Percentiles rank a stretch among this genome's conserved stretches.
phyloP scores from a whole-genome alignment of 2,113 vertebrate species.

The Guaruba guarouba region DNA sequence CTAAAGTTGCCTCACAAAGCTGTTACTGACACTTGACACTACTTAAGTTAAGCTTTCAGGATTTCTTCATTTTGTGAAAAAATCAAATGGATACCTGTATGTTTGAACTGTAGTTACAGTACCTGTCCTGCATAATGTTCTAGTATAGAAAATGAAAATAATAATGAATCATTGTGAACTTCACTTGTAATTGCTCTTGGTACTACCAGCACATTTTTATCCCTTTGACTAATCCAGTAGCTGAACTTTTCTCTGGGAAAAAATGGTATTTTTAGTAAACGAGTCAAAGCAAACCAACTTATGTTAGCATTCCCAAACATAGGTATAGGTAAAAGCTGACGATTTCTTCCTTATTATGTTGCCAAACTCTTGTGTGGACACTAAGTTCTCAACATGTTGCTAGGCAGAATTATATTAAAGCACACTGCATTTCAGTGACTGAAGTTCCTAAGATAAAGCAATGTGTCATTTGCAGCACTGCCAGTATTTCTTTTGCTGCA shows the following conservation, averaged over 20 bases:
- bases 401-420: conserved; percentile 47
- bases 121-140: not conserved
- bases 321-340: conserved; percentile 13
- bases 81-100: not conserved
- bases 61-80: not conserved
- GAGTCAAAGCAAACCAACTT: conserved; percentile 3
- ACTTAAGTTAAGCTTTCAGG: not conserved
- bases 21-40: not conserved
- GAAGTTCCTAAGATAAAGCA: not conserved
- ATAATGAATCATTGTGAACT: not conserved
- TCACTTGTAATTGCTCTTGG: not conserved
- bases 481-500: not conserved
- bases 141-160: not conserved
- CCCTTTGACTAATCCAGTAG: not conserved
- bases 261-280: conserved; percentile 26
- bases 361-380: not conserved
- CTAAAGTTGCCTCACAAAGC: not conserved
- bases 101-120: not conserved
- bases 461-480: not conserved
- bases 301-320: conserved; percentile 35
- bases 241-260: not conserved
- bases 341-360: conserved; percentile 1
- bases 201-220: conserved; percentile 27
- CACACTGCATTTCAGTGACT: not conserved
- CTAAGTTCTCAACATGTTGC: conserved; percentile 27